Base-by-base conservation (phyloP, 2,113 vertebrate genomes). In the Rhea pennata region DNA sequence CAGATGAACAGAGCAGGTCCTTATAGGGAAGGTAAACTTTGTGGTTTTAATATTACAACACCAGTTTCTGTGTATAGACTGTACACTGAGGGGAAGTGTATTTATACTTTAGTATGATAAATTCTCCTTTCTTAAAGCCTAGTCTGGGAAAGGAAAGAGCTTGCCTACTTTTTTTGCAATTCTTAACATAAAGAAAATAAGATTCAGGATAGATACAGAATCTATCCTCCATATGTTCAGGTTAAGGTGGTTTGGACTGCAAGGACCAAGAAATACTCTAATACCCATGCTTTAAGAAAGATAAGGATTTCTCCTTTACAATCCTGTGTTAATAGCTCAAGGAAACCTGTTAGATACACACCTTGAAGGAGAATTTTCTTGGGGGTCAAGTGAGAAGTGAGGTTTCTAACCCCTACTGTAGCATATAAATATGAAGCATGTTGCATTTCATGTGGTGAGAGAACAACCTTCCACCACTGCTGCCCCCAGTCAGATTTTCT, bases 21-120 rank as follows among this genome's bases (percentile, higher is more conserved):
- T 95, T 92, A 83, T 5, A 91, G 40, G 40, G 53, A 90, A 85
- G 46, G 94, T 91, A 96, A 94, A 96, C 81, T 87, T 44, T 54
- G 66, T 15, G 89, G 87, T 70, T 94, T 92, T 71, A 59, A 54
- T 42, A 75, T 71, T 69, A 84, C 21, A 66, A 11, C 79, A 86
- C 21, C 24, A 48, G 40, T 73, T 90, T 90, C 90, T 92, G 77
- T 88, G 88, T 84, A 50, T 48, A 93, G 51, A 80, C 76, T 77
- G 61, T 40, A 67, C 42, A 82, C 79, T 66, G 46, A 42, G 31
- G n/a, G n/a, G 44, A 73, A 81, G 54, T 62, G 24, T 93, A 94
- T 96, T 95, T 93, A 92, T 90, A 90, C 40, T 61, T 61, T 7
- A 53, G 14, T 54, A 54, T 73, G 58, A 75, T 85, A 95, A 94